Evolutionary conservation across 2,888 invertebrate genomes (phyloP), one percentile per base, ranked within the genome.

Genomic region (Gisinianus flammeolus): DNA sequence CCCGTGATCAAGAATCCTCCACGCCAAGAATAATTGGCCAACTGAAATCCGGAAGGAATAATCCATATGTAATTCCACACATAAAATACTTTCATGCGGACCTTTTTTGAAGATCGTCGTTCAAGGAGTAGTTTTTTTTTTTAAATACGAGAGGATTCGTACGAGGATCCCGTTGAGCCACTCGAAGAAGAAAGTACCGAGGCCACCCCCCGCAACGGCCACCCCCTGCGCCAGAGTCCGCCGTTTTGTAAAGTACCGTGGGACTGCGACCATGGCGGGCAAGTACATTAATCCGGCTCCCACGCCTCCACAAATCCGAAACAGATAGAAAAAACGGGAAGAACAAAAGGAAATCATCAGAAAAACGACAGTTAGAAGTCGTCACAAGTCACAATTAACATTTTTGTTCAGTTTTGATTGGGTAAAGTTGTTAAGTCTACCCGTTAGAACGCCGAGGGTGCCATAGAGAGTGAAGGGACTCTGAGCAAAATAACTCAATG

Each of bases 151-250:
- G n/a, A n/a, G n/a, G n/a, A n/a, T 35, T 35, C 35, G 12, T 35
- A 67, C 68, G 5, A 70, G 8, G 6, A 4, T 4, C 6, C 35
- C 35, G 24, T 31, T 31, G 4, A 70, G 22, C 35, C 35, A 44
- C 31, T 56, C 56, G n/a, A 72, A 56, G 6, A 33, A 24, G 19
- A 72, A 56, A 28, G 72, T 72, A 12, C 72, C 72, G 2, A 58
- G 4, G 2, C 72, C 72, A 12, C 44, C 10, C 19, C 72, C 72
- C 2, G 54, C 30, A 8, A 56, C 54, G 2, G 72, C 2, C 5
- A 72, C 10, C 19, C 72, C 72, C 4, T 31, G 2, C 1, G 72
- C 72, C 16, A 72, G 28, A 19, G 72, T 1, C n/a, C 56, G 4
- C 44, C 33, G 1, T 4, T 26, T 6, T 5, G 4, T 10, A 33